These are phyloP conservation scores for Druon quercuslanigerum DNA, from an alignment of 1,140 invertebrate genomes.

Conservation along the genomic window DNA sequence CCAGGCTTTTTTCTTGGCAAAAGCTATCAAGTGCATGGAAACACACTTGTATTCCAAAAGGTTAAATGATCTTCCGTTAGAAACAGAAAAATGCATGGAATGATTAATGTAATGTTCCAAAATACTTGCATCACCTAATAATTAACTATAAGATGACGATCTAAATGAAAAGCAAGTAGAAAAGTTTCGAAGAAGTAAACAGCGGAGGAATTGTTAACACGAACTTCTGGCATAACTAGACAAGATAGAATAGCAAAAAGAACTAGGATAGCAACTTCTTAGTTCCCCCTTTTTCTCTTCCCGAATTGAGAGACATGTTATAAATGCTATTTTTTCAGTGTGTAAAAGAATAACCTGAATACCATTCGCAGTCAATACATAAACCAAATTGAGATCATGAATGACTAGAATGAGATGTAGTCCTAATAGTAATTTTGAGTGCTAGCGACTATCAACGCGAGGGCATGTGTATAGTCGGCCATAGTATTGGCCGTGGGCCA, in stretches of 20 bases:
- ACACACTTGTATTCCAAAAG: no score
- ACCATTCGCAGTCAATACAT: constrained; percentile 51
- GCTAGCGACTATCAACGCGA: constrained; percentile 54
- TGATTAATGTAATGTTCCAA: no score
- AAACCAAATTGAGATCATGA: constrained; percentile 50
- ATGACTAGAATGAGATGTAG: constrained; percentile 39
- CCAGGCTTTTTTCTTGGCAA: neutral
- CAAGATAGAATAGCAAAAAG: no score
- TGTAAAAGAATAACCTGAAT: constrained; percentile 35
- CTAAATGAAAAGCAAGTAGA: no score
- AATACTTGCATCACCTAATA: no score
- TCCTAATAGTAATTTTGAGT: constrained; percentile 43
- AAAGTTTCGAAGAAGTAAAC: no score
- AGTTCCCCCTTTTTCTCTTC: neutral
- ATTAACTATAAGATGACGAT: no score
- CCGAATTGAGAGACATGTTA: neutral
- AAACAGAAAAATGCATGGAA: no score
- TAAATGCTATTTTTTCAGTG: neutral
- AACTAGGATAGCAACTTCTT: no score
- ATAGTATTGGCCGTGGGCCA: constrained; percentile 71
- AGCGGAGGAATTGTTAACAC: no score
- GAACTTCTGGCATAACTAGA: no score
- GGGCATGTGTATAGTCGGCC: constrained; percentile 58
- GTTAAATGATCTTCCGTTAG: no score
- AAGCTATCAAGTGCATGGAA: neutral